These are phyloP conservation scores for Metallyticus violacea DNA, from an alignment of 2,888 invertebrate species.

Conservation along the genomic window DNA sequence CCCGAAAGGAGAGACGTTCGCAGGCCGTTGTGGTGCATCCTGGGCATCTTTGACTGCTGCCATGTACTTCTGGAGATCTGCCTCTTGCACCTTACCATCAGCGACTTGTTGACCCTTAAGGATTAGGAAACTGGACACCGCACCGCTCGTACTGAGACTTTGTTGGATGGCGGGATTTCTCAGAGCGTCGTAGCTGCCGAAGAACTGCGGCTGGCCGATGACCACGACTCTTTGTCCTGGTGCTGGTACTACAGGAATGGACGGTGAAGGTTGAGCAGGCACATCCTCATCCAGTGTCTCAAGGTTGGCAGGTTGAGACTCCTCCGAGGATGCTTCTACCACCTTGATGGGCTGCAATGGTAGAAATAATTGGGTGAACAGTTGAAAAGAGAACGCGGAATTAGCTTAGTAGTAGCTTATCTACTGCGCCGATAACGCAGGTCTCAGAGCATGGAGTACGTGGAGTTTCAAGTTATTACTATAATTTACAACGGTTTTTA, in stretches of 20 bases:
- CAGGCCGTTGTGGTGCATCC: background rate
- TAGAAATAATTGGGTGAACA: background rate
- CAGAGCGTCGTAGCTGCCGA: constrained; percentile 32
- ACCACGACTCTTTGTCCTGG: constrained; percentile 44
- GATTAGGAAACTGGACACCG: constrained; percentile 58
- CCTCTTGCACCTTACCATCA: background rate
- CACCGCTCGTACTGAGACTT: constrained; percentile 17
- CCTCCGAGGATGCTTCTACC: background rate
- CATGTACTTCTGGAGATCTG: constrained; percentile 7
- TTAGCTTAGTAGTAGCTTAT: no score
- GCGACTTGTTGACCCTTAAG: background rate
- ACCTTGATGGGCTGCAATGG: background rate
- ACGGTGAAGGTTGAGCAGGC: background rate
- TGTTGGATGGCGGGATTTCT: constrained; percentile 12
- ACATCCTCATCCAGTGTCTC: constrained; percentile 25
- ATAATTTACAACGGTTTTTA: no score
- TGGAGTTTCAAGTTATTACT: no score
- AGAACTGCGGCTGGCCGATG: constrained; percentile 53
- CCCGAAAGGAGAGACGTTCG: background rate
- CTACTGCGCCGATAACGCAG: no score
- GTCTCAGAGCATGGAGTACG: no score
- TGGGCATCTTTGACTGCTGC: background rate
- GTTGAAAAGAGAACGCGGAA: no score
- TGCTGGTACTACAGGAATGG: background rate
- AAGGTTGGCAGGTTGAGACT: constrained; percentile 1